Evolutionary conservation across 2,797 vertebrate genomes (phyloP).

Genomic region (Alca torda): DNA sequence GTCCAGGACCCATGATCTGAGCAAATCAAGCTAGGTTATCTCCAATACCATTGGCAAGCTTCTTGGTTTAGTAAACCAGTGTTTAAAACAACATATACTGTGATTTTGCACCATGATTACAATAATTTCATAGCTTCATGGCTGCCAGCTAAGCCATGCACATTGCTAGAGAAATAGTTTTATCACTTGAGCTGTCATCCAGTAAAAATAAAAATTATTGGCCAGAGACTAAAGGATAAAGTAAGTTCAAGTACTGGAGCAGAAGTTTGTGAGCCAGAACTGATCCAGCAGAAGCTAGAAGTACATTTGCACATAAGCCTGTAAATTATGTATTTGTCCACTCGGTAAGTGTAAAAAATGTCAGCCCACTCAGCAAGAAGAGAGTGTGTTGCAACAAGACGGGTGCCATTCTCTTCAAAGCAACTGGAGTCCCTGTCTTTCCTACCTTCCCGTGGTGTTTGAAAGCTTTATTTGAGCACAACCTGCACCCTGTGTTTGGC

Average conservation of each 20-base stretch:
- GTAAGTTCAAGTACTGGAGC: constrained; percentile 39
- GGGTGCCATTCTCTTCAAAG: background rate
- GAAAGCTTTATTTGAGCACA: background rate
- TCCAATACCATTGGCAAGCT: background rate
- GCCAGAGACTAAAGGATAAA: constrained; percentile 14
- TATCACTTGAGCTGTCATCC: constrained; percentile 9
- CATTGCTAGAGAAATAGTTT: background rate
- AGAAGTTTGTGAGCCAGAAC: constrained; percentile 59
- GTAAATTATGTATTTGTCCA: constrained; percentile 20
- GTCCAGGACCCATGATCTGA: background rate
- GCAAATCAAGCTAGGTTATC: background rate
- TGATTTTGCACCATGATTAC: background rate
- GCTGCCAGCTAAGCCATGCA: background rate
- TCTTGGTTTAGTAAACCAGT: background rate
- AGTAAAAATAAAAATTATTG: constrained; percentile 48
- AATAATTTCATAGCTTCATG: background rate
- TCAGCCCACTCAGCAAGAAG: background rate
- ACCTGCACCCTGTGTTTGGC: background rate
- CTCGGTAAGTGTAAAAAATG: background rate
- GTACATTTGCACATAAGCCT: constrained; percentile 8
- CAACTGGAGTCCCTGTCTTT: background rate
- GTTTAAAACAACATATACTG: background rate
- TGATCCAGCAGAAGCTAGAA: constrained; percentile 35
- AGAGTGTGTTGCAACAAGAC: background rate
- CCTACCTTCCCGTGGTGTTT: background rate